Evolutionary conservation across 1,140 invertebrate genomes (phyloP), one percentile per base, ranked within the genome.

Genomic region (Nasonia longicornis): DNA sequence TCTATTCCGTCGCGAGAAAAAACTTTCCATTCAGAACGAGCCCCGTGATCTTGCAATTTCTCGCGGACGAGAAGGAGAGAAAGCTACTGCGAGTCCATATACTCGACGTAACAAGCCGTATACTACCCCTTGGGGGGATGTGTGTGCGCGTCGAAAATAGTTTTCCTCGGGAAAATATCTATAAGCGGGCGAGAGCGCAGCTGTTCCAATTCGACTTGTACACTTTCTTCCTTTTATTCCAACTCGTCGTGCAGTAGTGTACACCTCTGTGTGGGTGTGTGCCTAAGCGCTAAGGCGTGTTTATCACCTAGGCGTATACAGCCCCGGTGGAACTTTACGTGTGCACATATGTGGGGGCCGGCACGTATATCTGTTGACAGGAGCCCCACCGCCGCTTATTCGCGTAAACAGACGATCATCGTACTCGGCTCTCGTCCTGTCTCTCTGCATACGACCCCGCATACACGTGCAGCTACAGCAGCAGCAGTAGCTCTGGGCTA

Each of bases 1-100:
- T 42, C 38, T 42, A 42, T 42, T 70, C 29, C 42, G 26, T 69
- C 29, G 52, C 42, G 66, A 3, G 71, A 81, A 83, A 3, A 75
- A 81, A 83, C 71, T 83, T 83, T 83, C 71, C 75, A 80, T 72
- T 77, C 72, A 29, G 71, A 20, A 1, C 26, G 26, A 26, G 26
- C 26, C 16, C 20, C 35, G 72, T 10, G 79, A 81, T 76, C 66
- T 81, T 70, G 73, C 73, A 77, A 81, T 81, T 77, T 48, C 80
- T 45, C 35, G 26, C 26, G 14, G 48, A 73, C 48, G 69, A 22
- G 48, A 77, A 26, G 26, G 26, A 26, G 26, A 26, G 26, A 26
- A 26, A 26, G 26, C 26, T 26, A 26, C 26, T 26, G 31, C 31
- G 31, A 35, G 48, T 29, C 38, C 26, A 35, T 73, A 8, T 10